A percentile compares a stretch with the other conserved stretches of the same genome.
These are phyloP conservation scores for Paramuricea clavata DNA, from an alignment of 92 coral and sea anemone genomes.

Conservation along the genomic window DNA sequence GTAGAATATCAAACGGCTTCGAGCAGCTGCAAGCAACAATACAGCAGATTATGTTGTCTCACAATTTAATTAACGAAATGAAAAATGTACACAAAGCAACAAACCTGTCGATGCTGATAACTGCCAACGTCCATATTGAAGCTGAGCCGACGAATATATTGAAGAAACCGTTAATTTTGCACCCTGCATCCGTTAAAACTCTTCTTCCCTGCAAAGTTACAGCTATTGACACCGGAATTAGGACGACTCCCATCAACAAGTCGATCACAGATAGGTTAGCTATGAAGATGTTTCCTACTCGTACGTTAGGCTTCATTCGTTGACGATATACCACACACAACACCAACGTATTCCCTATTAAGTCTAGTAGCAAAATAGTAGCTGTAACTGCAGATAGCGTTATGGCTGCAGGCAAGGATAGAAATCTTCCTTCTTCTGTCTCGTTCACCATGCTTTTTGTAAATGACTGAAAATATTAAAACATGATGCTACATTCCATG, in stretches of 20 bases:
- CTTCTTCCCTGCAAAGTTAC: slow-evolving; percentile 57
- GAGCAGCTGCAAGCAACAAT: slow-evolving; percentile 1
- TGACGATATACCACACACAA: slow-evolving; percentile 85
- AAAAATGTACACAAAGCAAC: slow-evolving; percentile 11
- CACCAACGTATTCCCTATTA: slow-evolving; percentile 79
- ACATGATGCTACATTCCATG: too few species aligned
- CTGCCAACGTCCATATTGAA: slow-evolving; percentile 90
- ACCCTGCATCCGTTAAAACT: slow-evolving; percentile 74
- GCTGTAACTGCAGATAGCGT: slow-evolving; percentile 61
- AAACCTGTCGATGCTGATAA: slow-evolving; percentile 92
- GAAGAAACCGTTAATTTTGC: slow-evolving; percentile 90
- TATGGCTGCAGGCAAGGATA: slow-evolving; percentile 51
- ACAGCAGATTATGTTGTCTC: background rate
- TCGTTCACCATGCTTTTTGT: slow-evolving; percentile 3
- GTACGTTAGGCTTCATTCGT: slow-evolving; percentile 74
- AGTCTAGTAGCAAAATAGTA: slow-evolving; percentile 65
- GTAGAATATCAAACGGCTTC: background rate
- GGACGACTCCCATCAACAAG: slow-evolving; percentile 71
- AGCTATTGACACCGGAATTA: slow-evolving; percentile 79
- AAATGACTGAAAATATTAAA: background rate
- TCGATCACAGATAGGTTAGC: slow-evolving; percentile 92
- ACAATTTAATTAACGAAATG: background rate
- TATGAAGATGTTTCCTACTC: slow-evolving; percentile 86
- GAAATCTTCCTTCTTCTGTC: slow-evolving; percentile 7
- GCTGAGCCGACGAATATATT: slow-evolving; percentile 89